phyloP scores from a whole-genome alignment of 2,888 invertebrate genomes.

The Heliconius hortense region DNA sequence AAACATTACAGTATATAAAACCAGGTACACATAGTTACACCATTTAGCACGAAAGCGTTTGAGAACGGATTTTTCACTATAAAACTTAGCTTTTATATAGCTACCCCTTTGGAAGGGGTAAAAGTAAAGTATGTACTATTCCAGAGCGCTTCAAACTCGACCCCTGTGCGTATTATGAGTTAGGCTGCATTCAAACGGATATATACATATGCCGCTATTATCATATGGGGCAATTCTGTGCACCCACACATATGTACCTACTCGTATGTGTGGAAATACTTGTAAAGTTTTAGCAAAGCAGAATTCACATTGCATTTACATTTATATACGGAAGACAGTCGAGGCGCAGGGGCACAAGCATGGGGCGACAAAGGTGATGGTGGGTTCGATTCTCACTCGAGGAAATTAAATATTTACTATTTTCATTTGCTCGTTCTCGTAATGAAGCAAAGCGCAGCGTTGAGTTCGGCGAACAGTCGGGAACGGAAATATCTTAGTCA shows the following conservation, averaged over 20 bases:
- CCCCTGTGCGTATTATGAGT: conserved; percentile 24
- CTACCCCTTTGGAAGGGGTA: conserved; percentile 36
- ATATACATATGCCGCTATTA: conserved; percentile 3
- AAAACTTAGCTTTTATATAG: conserved; percentile 34
- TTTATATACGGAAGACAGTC: not conserved
- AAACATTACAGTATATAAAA: conserved; percentile 4
- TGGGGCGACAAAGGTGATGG: no score
- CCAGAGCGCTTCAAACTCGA: conserved; percentile 36
- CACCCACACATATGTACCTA: not conserved
- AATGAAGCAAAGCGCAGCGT: no score
- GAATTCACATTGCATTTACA: not conserved
- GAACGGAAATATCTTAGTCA: no score
- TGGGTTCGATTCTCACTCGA: no score
- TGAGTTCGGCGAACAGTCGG: no score
- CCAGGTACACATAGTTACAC: not conserved
- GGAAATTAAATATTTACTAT: no score
- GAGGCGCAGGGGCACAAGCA: no score
- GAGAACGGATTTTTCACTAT: conserved; percentile 32
- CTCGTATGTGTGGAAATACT: not conserved
- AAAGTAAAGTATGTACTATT: conserved; percentile 31
- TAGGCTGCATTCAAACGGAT: conserved; percentile 21
- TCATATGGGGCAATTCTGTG: not conserved
- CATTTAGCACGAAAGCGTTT: conserved; percentile 34
- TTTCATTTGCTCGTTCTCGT: no score
- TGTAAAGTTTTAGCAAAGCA: conserved; percentile 1